phyloP scores from a whole-genome alignment of 2,888 invertebrate genomes.

The Leucoptera coffeella region DNA sequence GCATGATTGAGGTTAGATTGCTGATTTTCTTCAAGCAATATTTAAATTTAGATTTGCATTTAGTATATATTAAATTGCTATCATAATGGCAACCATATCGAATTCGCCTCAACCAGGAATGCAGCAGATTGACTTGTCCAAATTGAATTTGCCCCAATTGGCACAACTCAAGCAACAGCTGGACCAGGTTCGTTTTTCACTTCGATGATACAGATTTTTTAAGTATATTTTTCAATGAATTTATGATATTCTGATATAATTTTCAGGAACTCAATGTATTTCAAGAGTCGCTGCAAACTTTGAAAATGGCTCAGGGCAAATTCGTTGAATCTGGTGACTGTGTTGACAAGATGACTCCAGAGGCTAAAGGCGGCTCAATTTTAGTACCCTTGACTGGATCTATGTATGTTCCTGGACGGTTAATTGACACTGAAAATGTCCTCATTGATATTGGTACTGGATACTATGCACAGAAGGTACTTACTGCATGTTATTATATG shows the following conservation, averaged over 20 bases:
- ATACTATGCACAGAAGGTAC: constrained; percentile 92
- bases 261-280: constrained; percentile 79
- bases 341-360: constrained; percentile 71
- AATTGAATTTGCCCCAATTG: constrained; percentile 74
- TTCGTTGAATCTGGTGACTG: constrained; percentile 84
- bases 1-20: too few species aligned
- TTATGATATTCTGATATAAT: constrained; percentile 5
- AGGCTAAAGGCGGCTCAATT: constrained; percentile 74
- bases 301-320: constrained; percentile 86
- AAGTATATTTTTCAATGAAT: too few species aligned
- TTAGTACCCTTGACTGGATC: constrained; percentile 93
- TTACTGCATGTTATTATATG: too few species aligned
- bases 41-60: too few species aligned
- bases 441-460: constrained; percentile 96
- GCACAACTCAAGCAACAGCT: constrained; percentile 80
- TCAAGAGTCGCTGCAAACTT: constrained; percentile 81
- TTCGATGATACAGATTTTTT: background rate
- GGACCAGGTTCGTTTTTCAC: constrained; percentile 58
- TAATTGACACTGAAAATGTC: constrained; percentile 79
- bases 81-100: too few species aligned
- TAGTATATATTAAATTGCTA: too few species aligned
- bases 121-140: constrained; percentile 76
- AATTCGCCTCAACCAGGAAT: too few species aligned
- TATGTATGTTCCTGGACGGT: constrained; percentile 92
- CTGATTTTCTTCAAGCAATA: too few species aligned